These are phyloP conservation scores for Gallinago nigripennis DNA, from an alignment of 2,797 vertebrate genomes.

Conservation along the genomic window DNA sequence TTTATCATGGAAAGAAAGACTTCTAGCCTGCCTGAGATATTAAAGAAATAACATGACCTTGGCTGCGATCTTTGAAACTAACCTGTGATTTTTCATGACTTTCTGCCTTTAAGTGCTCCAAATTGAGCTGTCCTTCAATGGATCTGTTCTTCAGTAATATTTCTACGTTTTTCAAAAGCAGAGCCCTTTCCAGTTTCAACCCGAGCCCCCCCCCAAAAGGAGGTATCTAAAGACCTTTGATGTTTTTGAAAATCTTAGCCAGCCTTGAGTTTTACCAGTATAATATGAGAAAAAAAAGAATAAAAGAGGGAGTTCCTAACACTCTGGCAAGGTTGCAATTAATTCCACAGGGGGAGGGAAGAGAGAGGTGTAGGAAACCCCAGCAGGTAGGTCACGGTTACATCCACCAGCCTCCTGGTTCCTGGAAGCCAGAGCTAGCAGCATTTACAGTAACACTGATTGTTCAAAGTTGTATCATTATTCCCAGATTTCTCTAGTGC, in stretches of 20 bases:
- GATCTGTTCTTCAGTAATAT: background rate
- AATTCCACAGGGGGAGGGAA: background rate
- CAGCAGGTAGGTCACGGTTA: slow-evolving; percentile 2
- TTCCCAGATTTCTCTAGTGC: slow-evolving; percentile 68
- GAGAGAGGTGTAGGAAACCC: background rate
- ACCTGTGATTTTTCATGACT: slow-evolving; percentile 6
- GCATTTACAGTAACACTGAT: slow-evolving; percentile 70
- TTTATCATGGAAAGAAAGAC: background rate
- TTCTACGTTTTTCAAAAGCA: slow-evolving; percentile 7
- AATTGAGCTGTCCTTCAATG: background rate
- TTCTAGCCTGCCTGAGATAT: background rate
- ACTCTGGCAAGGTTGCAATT: background rate
- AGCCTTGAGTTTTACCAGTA: background rate
- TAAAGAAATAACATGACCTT: background rate
- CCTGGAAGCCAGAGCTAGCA: slow-evolving; percentile 59
- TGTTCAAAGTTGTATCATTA: slow-evolving; percentile 58
- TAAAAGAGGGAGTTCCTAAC: background rate
- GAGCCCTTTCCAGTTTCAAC: background rate
- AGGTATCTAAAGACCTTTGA: background rate
- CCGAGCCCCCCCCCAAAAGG: background rate
- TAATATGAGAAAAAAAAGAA: background rate
- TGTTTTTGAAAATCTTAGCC: background rate
- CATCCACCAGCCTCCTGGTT: slow-evolving; percentile 34
- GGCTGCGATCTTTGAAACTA: background rate
- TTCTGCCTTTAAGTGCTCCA: background rate